Conservation (phyloP, 2,888 invertebrate genomes). For the Autographa gamma region DNA sequence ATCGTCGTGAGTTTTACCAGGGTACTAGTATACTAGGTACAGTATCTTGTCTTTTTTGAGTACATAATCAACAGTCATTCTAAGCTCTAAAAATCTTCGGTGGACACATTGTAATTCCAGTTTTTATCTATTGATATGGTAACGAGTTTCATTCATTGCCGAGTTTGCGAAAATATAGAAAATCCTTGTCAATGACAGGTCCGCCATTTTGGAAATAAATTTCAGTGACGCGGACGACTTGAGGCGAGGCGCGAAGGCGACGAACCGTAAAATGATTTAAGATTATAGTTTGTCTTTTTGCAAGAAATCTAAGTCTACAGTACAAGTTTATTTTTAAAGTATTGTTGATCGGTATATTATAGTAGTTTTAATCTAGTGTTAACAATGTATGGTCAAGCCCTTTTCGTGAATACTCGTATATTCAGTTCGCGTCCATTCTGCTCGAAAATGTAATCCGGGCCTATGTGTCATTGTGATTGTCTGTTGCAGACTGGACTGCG, state of each 20-base stretch:
- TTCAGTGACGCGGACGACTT: constrained; percentile 27
- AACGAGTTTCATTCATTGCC: background rate
- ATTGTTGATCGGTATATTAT: too few relatives aligned
- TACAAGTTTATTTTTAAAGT: background rate
- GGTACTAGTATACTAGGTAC: too few relatives aligned
- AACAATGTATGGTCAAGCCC: background rate
- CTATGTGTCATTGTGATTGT: background rate
- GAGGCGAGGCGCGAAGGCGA: constrained; percentile 8
- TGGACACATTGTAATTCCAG: too few relatives aligned
- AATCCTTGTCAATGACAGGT: constrained; percentile 30
- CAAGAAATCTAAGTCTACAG: constrained; percentile 16
- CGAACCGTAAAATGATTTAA: constrained; percentile 41
- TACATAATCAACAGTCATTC: background rate
- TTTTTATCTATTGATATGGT: too few relatives aligned
- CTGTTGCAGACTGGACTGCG: background rate
- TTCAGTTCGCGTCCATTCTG: background rate
- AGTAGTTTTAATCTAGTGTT: background rate
- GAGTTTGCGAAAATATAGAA: background rate
- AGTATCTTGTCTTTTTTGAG: background rate
- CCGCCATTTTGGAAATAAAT: constrained; percentile 55
- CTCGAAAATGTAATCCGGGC: background rate
- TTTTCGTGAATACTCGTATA: background rate
- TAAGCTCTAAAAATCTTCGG: too few relatives aligned
- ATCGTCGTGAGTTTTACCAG: background rate
- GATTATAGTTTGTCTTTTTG: constrained; percentile 29